Base-by-base conservation (phyloP, 2,113 vertebrate species). In the Brachyhypopomus gauderio region DNA sequence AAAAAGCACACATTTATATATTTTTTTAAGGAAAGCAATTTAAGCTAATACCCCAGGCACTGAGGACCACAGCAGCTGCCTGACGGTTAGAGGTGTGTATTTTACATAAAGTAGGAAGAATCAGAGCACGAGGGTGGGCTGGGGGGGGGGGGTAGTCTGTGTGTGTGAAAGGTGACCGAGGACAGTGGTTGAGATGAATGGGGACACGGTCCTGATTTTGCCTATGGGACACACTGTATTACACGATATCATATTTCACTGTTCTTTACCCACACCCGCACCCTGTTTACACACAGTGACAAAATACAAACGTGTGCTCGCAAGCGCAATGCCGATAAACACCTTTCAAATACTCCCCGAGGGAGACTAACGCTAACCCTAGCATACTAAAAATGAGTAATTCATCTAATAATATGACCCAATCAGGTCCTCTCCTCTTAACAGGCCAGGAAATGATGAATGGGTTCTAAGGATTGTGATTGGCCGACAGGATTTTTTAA, bases 11-110 rank as follows among this genome's bases (percentile, higher is more conserved):
- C 86, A 91, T 89, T 83, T 84, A 90, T 89, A 30, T 30, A 30
- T 30, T 30, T 90, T 72, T 52, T 70, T 80, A 72, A 78, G 89
- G 89, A 93, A 89, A 87, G 71, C 89, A 91, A 93, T 93, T 93
- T 89, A 86, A 91, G 87, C 79, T 84, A 93, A 92, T 87, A 88
- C 89, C 87, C 91, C 62, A 86, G 89, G 88, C 85, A 74, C 66
- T 74, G 62, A 66, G 34, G 76, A 72, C 59, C 69, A 72, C n/a
- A 67, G n/a, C 75, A 66, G 62, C 75, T 70, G 83, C 78, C 88
- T 86, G 81, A 83, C 80, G 90, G 85, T 86, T 84, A 87, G 77
- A 85, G n/a, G 27, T 41, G 64, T 73, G 73, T 83, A 83, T 86
- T 90, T 91, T 85, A 83, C 83, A 92, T 86, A 86, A 83, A 64